A percentile compares a stretch with the other conserved stretches of the same genome.
phyloP scores from a whole-genome alignment of 2,797 vertebrate species.

The Galaxias olidus region DNA sequence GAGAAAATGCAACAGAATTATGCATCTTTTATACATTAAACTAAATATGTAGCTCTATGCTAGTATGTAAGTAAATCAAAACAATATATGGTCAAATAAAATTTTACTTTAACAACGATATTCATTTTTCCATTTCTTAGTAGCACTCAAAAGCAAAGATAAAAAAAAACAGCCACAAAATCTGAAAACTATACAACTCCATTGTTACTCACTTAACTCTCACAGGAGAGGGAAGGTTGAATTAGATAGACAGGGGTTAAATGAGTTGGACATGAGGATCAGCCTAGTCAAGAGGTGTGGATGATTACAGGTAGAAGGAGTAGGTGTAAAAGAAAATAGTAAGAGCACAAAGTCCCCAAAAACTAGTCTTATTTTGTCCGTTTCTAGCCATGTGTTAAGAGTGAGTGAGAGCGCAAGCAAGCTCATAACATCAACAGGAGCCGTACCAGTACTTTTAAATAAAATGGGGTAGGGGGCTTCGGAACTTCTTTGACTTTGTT shows the following conservation, averaged over 20 bases:
- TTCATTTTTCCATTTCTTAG: constrained; percentile 64
- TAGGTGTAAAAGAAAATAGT: constrained; percentile 35
- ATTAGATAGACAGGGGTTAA: constrained; percentile 16
- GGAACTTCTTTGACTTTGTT: constrained; percentile 46
- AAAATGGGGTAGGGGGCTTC: constrained; percentile 30
- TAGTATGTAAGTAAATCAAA: constrained; percentile 95
- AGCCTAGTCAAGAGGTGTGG: constrained; percentile 57
- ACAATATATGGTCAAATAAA: constrained; percentile 98
- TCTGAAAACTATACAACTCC: constrained; percentile 8
- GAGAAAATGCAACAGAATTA: constrained; percentile 76
- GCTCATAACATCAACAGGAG: constrained; percentile 3
- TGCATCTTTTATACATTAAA: constrained; percentile 91
- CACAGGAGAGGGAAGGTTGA: constrained; percentile 14
- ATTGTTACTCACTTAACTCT: constrained; percentile 32
- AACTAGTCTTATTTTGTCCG: constrained; percentile 26
- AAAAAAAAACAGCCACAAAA: constrained; percentile 36
- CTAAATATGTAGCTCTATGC: constrained; percentile 93
- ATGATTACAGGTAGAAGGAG: constrained; percentile 3
- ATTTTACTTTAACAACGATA: constrained; percentile 84
- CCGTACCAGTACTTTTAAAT: constrained; percentile 44
- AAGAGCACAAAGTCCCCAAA: constrained; percentile 49
- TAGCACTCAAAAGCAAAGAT: constrained; percentile 54
- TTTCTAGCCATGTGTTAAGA: constrained; percentile 2
- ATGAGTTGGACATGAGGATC: constrained; percentile 41
- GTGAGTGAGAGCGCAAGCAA: neutral